Percentiles rank a stretch among this genome's conserved stretches.
Evolutionary conservation across 2,113 vertebrate genomes (phyloP).

Genomic region (Poeciliopsis occidentalis): DNA sequence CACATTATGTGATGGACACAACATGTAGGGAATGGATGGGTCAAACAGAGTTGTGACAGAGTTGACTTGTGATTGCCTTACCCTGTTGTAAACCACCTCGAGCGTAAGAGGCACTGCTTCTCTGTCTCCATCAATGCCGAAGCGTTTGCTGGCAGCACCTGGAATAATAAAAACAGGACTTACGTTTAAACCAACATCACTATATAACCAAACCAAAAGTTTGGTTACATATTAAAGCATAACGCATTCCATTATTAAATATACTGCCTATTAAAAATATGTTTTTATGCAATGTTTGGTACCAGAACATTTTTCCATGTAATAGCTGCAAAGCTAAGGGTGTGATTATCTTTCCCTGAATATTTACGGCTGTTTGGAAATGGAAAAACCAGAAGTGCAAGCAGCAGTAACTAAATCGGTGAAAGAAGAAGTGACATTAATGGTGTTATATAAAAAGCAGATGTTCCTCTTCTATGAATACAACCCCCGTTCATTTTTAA

Average conservation of each 20-base stretch:
- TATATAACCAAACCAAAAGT: neutral
- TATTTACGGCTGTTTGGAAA: slow-evolving; percentile 42
- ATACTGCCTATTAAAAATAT: neutral
- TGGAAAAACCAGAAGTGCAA: slow-evolving; percentile 43
- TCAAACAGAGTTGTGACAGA: neutral
- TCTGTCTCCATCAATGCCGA: slow-evolving; percentile 94
- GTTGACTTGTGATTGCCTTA: slow-evolving; percentile 59
- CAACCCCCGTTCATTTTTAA: slow-evolving; percentile 18
- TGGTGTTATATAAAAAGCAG: too few relatives aligned
- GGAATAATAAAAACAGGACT: neutral
- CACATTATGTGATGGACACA: too few relatives aligned
- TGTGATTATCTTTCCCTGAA: neutral
- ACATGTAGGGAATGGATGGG: neutral
- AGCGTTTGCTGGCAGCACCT: slow-evolving; percentile 93
- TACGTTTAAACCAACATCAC: neutral
- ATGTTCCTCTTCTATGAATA: slow-evolving; percentile 30
- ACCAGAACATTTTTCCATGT: too few relatives aligned
- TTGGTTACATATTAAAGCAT: neutral
- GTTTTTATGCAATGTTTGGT: neutral
- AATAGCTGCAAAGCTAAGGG: neutral
- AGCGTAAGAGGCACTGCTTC: slow-evolving; percentile 93
- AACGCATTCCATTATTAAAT: neutral
- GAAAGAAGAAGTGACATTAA: slow-evolving; percentile 45
- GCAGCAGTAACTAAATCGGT: slow-evolving; percentile 30
- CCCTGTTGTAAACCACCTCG: slow-evolving; percentile 92